Evolutionary conservation across 2,888 invertebrate genomes (phyloP).

Genomic region (Eupithecia tripunctaria): DNA sequence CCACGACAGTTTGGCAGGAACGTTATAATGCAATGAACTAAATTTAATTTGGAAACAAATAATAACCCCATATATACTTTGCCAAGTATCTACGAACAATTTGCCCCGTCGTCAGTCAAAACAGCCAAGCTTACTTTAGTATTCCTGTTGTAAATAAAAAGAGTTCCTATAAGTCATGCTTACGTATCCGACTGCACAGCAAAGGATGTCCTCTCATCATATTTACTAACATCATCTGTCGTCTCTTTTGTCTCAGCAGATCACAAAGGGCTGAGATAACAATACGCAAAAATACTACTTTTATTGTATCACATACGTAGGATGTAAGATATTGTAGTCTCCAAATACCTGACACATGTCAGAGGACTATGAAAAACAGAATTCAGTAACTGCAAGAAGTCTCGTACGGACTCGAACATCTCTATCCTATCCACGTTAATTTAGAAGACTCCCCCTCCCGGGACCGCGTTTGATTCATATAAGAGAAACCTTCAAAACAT

Average conservation of each 20-base stretch:
- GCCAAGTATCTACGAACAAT: not conserved
- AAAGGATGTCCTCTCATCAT: not conserved
- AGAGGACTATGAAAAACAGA: not conserved
- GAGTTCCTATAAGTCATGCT: not conserved
- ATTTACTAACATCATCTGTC: not conserved
- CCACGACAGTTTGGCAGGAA: too few relatives aligned
- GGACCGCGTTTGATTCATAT: too few relatives aligned
- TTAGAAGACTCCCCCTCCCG: too few relatives aligned
- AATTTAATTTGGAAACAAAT: too few relatives aligned
- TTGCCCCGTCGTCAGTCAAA: not conserved
- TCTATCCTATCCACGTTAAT: too few relatives aligned
- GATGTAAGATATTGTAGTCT: not conserved
- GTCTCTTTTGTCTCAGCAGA: slow-evolving; percentile 1
- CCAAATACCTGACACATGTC: not conserved
- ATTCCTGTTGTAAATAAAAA: not conserved
- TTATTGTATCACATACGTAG: not conserved
- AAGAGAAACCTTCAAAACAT: too few relatives aligned
- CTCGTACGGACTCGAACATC: not conserved
- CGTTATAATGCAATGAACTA: too few relatives aligned
- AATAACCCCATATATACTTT: not conserved
- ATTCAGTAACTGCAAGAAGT: not conserved
- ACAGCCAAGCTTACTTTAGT: not conserved
- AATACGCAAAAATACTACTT: not conserved
- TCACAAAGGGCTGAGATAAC: not conserved
- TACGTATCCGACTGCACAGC: not conserved